Evolutionary conservation across 2,888 invertebrate genomes (phyloP).

Genomic region (Zygothrica quintamaculata): DNA sequence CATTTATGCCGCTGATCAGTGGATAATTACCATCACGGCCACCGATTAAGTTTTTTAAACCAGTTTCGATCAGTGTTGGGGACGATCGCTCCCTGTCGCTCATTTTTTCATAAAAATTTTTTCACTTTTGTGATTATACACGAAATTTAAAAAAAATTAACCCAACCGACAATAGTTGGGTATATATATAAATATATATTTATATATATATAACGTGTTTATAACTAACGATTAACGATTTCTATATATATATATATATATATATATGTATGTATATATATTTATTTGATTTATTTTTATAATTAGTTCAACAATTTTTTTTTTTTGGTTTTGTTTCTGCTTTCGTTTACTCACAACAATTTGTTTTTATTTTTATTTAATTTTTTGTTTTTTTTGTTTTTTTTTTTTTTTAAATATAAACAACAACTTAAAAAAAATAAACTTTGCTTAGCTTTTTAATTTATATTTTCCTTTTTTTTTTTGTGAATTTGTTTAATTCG

Average conservation of each 20-base stretch:
- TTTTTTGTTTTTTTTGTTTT: slow-evolving; percentile 21
- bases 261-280: no score
- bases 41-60: slow-evolving; percentile 91
- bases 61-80: slow-evolving; percentile 94
- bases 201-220: no score
- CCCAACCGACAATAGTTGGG: neutral
- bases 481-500: no score
- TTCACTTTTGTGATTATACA: slow-evolving; percentile 79
- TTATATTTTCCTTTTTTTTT: slow-evolving; percentile 10
- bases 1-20: slow-evolving; percentile 91
- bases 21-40: slow-evolving; percentile 93
- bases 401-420: slow-evolving; percentile 25
- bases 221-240: no score
- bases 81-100: slow-evolving; percentile 95
- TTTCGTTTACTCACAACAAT: neutral
- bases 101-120: slow-evolving; percentile 87
- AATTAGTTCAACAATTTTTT: neutral
- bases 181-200: slow-evolving; percentile 1
- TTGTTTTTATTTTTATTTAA: neutral
- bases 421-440: slow-evolving; percentile 3
- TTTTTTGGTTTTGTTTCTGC: no score
- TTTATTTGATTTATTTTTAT: no score
- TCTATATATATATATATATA: no score
- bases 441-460: neutral
- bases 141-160: slow-evolving; percentile 66